Conservation (phyloP, 1,140 invertebrate species). For the Anastatus disparis region DNA sequence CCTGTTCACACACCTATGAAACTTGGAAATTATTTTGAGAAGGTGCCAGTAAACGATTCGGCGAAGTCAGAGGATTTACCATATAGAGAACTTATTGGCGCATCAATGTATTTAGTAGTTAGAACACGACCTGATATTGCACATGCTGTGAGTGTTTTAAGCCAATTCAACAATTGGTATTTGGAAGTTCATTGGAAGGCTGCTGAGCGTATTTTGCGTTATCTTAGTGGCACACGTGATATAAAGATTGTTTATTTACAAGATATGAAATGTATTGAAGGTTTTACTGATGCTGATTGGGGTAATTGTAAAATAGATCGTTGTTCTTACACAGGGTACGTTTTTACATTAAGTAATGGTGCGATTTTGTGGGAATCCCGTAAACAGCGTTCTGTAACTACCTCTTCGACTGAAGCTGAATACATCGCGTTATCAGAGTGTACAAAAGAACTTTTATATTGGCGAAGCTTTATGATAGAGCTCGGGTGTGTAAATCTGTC, state of each 20-base stretch:
- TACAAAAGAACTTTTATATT: conserved; percentile 41
- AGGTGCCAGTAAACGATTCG: not conserved
- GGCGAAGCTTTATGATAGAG: conserved; percentile 36
- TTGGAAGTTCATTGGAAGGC: too few relatives aligned
- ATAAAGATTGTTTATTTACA: conserved; percentile 36
- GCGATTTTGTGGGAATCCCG: conserved; percentile 40
- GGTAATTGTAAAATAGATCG: conserved; percentile 43
- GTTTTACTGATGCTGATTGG: conserved; percentile 49
- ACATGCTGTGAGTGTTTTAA: too few relatives aligned
- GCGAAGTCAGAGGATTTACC: conserved; percentile 47
- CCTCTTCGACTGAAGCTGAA: conserved; percentile 60
- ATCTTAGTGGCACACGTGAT: conserved; percentile 47
- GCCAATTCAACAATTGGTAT: too few relatives aligned
- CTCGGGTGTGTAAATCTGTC: not conserved
- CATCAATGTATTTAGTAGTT: too few relatives aligned
- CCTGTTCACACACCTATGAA: conserved; percentile 42
- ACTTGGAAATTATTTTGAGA: not conserved
- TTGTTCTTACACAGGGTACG: conserved; percentile 46
- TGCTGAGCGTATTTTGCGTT: conserved; percentile 50
- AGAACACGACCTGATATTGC: too few relatives aligned
- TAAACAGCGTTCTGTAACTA: conserved; percentile 43
- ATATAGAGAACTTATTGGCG: too few relatives aligned
- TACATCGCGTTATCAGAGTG: conserved; percentile 55
- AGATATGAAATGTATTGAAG: not conserved
- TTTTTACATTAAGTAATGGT: not conserved